Evolutionary conservation across 2,888 invertebrate genomes (phyloP).

Genomic region (Dioctria rufipes): DNA sequence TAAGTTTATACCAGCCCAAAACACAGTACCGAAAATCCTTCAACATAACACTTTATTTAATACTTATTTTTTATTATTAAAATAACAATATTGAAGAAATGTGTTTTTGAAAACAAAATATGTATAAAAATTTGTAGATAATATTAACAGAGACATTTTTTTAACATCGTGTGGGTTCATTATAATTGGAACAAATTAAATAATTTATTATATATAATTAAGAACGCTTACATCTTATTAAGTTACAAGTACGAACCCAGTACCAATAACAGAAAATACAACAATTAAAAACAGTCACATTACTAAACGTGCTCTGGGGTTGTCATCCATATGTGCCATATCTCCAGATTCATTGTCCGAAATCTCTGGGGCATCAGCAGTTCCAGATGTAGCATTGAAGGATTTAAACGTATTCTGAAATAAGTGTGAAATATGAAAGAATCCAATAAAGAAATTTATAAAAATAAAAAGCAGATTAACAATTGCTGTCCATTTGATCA

Average conservation of each 20-base stretch:
- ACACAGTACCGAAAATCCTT: too few species aligned
- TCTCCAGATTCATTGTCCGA: slow-evolving; percentile 63
- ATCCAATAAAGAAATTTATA: background rate
- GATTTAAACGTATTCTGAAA: background rate
- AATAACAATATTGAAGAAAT: too few species aligned
- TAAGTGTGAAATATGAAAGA: background rate
- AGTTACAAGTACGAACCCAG: background rate
- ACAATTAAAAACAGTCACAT: slow-evolving; percentile 61
- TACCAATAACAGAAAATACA: slow-evolving; percentile 25
- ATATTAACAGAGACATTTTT: too few species aligned
- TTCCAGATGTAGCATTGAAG: background rate
- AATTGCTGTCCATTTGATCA: too few species aligned
- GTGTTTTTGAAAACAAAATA: too few species aligned
- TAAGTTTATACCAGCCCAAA: too few species aligned
- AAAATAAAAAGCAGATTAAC: too few species aligned
- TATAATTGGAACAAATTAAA: too few species aligned
- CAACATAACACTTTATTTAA: background rate
- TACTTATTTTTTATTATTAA: background rate
- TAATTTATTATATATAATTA: background rate
- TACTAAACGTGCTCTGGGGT: slow-evolving; percentile 67
- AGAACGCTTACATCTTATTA: background rate
- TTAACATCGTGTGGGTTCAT: too few species aligned
- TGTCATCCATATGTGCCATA: slow-evolving; percentile 65
- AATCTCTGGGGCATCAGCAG: slow-evolving; percentile 57
- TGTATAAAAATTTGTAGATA: too few species aligned